Evolutionary conservation across 1,140 invertebrate species (phyloP).

Genomic region (Danaus melanippus): DNA sequence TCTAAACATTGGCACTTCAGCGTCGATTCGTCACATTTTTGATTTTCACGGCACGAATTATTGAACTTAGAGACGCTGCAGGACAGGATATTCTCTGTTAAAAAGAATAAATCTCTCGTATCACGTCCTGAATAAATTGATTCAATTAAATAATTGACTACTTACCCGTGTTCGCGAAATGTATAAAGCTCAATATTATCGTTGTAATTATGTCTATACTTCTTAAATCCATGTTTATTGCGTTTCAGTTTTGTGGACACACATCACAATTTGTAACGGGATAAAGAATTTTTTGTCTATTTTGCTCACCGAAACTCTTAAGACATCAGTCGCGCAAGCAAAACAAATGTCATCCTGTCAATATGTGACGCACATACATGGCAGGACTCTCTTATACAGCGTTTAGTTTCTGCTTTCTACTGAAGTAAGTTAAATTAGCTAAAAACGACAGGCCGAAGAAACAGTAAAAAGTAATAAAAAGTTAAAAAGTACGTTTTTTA

Average conservation of each 20-base stretch:
- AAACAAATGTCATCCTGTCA: slow-evolving; percentile 41
- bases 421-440: no score
- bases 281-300: slow-evolving; percentile 33
- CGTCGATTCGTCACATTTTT: slow-evolving; percentile 39
- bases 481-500: no score
- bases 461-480: no score
- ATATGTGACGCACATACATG: neutral
- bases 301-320: slow-evolving; percentile 26
- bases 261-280: slow-evolving; percentile 48
- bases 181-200: slow-evolving; percentile 43
- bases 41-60: slow-evolving; percentile 37
- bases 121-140: slow-evolving; percentile 54
- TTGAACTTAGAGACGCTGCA: slow-evolving; percentile 42
- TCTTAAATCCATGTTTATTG: slow-evolving; percentile 38
- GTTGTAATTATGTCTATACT: slow-evolving; percentile 39
- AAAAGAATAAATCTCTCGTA: slow-evolving; percentile 59
- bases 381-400: neutral
- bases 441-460: no score
- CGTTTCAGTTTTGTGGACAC: slow-evolving; percentile 20
- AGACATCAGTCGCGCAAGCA: slow-evolving; percentile 28
- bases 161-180: slow-evolving; percentile 55
- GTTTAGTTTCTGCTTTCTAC: no score
- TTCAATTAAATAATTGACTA: slow-evolving; percentile 70
- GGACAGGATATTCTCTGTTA: slow-evolving; percentile 66
- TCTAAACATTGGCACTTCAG: slow-evolving; percentile 42